Evolutionary conservation across 2,797 vertebrate genomes (phyloP).

Genomic region (Crocodylus rhombifer): DNA sequence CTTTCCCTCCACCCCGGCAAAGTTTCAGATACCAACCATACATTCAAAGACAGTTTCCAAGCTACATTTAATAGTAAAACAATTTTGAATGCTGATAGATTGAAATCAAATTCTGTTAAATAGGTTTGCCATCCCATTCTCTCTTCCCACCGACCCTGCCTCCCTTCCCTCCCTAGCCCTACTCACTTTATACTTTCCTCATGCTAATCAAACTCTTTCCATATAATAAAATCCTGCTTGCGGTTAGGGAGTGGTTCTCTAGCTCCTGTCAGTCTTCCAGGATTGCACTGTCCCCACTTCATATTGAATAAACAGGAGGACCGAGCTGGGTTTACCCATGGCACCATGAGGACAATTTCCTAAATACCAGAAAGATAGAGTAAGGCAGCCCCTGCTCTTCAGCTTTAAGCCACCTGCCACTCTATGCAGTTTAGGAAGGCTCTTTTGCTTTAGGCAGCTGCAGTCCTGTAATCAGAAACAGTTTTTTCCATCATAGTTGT

Average conservation of each 20-base stretch:
- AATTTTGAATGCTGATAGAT: slow-evolving; percentile 9
- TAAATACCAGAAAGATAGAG: background rate
- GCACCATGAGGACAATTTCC: background rate
- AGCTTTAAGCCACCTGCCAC: slow-evolving; percentile 48
- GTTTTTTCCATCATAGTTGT: slow-evolving; percentile 44
- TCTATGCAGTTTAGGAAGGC: background rate
- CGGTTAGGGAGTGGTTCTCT: slow-evolving; percentile 21
- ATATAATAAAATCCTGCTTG: slow-evolving; percentile 2
- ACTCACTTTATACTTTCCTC: background rate
- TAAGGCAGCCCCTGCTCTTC: slow-evolving; percentile 1
- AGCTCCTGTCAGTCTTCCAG: slow-evolving; percentile 14
- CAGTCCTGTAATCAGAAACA: slow-evolving; percentile 51
- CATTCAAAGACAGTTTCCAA: slow-evolving; percentile 58
- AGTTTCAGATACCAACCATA: slow-evolving; percentile 29
- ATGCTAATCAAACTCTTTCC: slow-evolving; percentile 13
- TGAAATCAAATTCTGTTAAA: background rate
- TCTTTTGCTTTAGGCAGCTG: slow-evolving; percentile 16
- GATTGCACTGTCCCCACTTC: slow-evolving; percentile 57
- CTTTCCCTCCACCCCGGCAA: background rate
- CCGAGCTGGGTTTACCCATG: background rate
- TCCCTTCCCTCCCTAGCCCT: background rate
- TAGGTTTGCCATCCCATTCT: background rate
- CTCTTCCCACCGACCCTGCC: background rate
- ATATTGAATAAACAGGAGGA: slow-evolving; percentile 20
- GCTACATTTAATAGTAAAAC: slow-evolving; percentile 46